Evolutionary conservation across 2,113 vertebrate genomes (phyloP).

Genomic region (Mesitornis unicolor): DNA sequence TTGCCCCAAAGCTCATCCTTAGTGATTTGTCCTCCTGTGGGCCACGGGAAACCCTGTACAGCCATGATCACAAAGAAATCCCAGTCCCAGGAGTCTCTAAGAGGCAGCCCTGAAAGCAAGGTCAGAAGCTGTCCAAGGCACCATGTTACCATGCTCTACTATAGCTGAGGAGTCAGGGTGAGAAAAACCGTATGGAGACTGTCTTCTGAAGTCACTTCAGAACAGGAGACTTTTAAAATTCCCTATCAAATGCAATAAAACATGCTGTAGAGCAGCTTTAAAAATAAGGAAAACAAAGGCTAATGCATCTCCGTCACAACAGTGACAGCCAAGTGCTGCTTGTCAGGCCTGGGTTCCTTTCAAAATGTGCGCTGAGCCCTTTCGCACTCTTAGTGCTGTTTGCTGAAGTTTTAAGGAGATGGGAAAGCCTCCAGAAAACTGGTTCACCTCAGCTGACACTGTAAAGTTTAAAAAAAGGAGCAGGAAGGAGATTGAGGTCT

Average conservation of each 20-base stretch:
- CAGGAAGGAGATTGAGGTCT: not conserved
- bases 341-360: not conserved
- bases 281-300: not conserved
- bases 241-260: not conserved
- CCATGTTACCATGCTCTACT: not conserved
- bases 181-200: not conserved
- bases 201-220: not conserved
- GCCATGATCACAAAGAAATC: not conserved
- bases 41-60: not conserved
- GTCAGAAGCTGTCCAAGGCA: not conserved
- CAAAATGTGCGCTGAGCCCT: not conserved
- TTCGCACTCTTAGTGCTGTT: not conserved
- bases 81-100: not conserved
- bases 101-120: not conserved
- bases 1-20: not conserved
- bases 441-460: not conserved
- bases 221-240: not conserved
- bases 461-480: not conserved
- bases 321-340: not conserved
- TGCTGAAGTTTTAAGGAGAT: constrained; percentile 11
- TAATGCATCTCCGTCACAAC: not conserved
- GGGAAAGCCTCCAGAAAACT: constrained; percentile 37
- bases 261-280: not conserved
- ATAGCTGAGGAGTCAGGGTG: not conserved
- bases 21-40: not conserved